A percentile compares a stretch with the other conserved stretches of the same genome.
These are phyloP conservation scores for Drosophila kuntzei DNA, from an alignment of 2,888 invertebrate genomes.

Conservation along the genomic window DNA sequence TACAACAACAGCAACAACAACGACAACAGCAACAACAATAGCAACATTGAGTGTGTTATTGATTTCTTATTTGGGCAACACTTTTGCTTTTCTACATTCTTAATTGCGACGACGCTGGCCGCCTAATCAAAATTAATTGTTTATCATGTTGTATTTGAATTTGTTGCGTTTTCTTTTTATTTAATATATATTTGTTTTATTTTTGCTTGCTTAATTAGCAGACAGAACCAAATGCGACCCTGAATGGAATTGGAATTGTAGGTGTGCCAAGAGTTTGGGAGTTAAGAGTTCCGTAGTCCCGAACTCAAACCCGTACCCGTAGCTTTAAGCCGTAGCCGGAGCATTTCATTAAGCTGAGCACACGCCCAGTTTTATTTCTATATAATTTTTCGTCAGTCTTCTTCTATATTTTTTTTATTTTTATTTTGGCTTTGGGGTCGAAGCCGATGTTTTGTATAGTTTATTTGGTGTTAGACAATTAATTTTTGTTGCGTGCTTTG, in stretches of 20 bases:
- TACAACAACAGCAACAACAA: slow-evolving; percentile 38
- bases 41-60: slow-evolving; percentile 36
- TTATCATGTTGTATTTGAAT: slow-evolving; percentile 81
- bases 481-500: slow-evolving; percentile 84
- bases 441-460: slow-evolving; percentile 50
- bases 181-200: slow-evolving; percentile 32
- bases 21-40: slow-evolving; percentile 24
- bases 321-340: slow-evolving; percentile 7
- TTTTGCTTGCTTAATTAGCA: slow-evolving; percentile 72
- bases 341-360: slow-evolving; percentile 57
- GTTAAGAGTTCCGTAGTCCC: slow-evolving; percentile 31
- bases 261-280: slow-evolving; percentile 64
- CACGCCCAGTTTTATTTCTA: slow-evolving; percentile 71
- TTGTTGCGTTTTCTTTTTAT: slow-evolving; percentile 52
- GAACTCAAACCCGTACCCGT: slow-evolving; percentile 5
- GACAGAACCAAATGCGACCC: slow-evolving; percentile 52
- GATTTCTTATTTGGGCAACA: slow-evolving; percentile 59
- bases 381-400: slow-evolving; percentile 34
- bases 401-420: slow-evolving; percentile 5
- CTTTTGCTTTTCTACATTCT: slow-evolving; percentile 65
- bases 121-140: slow-evolving; percentile 83
- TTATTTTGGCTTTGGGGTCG: slow-evolving; percentile 8
- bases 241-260: slow-evolving; percentile 53
- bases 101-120: slow-evolving; percentile 68
- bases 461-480: slow-evolving; percentile 85